phyloP scores from a whole-genome alignment of 1,140 invertebrate species.

The Bombyx mandarina region DNA sequence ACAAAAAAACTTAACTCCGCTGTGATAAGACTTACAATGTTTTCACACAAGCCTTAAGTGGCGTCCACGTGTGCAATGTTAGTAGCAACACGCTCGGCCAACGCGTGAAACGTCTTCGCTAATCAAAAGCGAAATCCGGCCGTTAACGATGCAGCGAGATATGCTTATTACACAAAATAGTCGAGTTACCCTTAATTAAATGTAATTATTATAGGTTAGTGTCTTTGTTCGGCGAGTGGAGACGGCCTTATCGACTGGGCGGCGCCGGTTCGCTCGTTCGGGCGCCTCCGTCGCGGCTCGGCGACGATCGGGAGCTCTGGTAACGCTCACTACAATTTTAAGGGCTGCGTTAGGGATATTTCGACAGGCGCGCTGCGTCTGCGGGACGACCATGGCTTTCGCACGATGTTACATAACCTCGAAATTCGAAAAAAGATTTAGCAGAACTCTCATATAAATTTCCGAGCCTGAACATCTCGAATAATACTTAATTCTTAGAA shows the following conservation, averaged over 20 bases:
- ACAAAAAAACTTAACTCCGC: no score
- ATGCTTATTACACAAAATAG: conserved; percentile 53
- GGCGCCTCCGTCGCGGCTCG: conserved; percentile 42
- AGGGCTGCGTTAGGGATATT: conserved; percentile 55
- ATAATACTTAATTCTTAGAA: no score
- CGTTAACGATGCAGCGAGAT: conserved; percentile 29
- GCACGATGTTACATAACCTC: conserved; percentile 30
- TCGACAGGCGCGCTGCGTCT: conserved; percentile 23
- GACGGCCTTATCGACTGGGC: conserved; percentile 72
- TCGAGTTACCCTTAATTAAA: conserved; percentile 65
- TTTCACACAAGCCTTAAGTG: no score
- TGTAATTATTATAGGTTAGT: conserved; percentile 70
- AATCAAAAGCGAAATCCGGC: conserved; percentile 19
- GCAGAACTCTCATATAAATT: conserved; percentile 8
- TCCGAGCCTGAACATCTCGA: no score
- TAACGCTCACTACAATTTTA: conserved; percentile 52
- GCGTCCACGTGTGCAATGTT: neutral
- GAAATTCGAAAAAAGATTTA: conserved; percentile 15
- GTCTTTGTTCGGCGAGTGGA: conserved; percentile 66
- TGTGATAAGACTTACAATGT: no score
- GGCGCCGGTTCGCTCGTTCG: conserved; percentile 38
- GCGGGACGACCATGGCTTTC: conserved; percentile 20
- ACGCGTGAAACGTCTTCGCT: conserved; percentile 13
- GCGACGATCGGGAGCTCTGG: conserved; percentile 37
- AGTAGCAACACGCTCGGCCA: conserved; percentile 3